Evolutionary conservation across 2,113 vertebrate genomes (phyloP).

Genomic region (Otus sunia): DNA sequence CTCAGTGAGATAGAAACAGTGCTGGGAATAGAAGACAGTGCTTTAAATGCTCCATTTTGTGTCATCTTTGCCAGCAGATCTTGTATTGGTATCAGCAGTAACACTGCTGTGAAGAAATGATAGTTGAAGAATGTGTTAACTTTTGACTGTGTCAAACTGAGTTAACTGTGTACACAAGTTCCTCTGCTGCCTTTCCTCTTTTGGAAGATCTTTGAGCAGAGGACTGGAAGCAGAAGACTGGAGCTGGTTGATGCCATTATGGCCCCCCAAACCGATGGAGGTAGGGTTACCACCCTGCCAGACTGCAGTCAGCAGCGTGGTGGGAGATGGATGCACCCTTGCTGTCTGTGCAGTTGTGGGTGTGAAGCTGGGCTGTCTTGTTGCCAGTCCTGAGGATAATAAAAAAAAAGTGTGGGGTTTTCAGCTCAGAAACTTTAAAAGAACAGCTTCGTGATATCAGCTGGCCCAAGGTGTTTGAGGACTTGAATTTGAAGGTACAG

Average conservation of each 20-base stretch:
- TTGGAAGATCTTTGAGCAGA: background rate
- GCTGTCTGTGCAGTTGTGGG: fast-evolving
- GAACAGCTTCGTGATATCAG: background rate
- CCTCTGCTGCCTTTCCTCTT: background rate
- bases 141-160: background rate
- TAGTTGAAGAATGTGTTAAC: background rate
- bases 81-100: background rate
- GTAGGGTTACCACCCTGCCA: background rate
- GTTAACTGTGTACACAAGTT: background rate
- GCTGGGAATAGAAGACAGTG: background rate
- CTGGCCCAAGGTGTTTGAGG: background rate
- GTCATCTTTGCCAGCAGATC: background rate
- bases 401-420: background rate
- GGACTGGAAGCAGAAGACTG: background rate
- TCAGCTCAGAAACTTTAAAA: background rate
- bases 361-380: background rate
- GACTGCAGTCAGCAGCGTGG: fast-evolving
- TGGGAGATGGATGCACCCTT: background rate
- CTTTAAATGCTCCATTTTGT: background rate
- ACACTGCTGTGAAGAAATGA: background rate
- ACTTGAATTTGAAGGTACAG: background rate
- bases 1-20: background rate
- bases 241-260: background rate
- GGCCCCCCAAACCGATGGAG: fast-evolving
- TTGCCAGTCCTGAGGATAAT: background rate